phyloP scores from a whole-genome alignment of 2,797 vertebrate species.

The Smutsia gigantea region DNA sequence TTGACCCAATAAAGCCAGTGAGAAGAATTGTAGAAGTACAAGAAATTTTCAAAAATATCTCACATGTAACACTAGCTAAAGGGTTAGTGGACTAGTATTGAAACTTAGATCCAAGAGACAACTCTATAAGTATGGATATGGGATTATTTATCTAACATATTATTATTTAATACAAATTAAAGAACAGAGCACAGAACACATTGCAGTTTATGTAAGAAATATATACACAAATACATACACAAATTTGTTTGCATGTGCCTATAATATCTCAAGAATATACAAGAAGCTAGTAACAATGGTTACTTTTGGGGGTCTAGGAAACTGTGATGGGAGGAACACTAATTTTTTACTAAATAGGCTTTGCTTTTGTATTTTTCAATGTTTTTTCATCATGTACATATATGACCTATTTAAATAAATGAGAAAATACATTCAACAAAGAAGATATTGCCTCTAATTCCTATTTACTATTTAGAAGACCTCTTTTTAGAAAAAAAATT shows the following conservation, averaged over 20 bases:
- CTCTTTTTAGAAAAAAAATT: neutral
- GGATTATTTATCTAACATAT: neutral
- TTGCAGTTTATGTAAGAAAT: neutral
- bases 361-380: neutral
- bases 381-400: neutral
- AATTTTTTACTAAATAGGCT: neutral
- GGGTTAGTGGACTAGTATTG: neutral
- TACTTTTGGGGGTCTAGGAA: neutral
- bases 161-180: neutral
- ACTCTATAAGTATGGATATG: neutral
- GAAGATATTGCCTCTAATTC: neutral
- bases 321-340: neutral
- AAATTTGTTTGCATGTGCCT: neutral
- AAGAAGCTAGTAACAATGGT: neutral
- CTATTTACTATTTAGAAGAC: neutral
- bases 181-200: neutral
- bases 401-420: constrained; percentile 7
- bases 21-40: neutral
- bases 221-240: neutral
- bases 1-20: neutral
- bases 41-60: neutral
- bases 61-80: neutral
- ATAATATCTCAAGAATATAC: neutral
- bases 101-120: neutral
- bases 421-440: neutral